Evolutionary conservation across 2,888 invertebrate species (phyloP).

Genomic region (Eulithis prunata): DNA sequence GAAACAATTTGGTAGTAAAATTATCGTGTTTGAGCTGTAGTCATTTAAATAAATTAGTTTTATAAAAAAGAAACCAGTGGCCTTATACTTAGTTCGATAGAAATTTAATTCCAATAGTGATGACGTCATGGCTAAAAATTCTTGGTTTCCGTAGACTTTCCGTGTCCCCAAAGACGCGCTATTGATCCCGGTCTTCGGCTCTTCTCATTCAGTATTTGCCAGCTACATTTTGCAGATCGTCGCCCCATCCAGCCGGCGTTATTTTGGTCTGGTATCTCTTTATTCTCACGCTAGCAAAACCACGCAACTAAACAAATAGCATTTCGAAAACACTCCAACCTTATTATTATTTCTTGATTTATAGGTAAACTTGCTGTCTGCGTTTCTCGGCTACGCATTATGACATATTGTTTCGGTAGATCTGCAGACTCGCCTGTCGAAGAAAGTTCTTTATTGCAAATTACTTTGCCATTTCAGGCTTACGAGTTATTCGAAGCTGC

Average conservation of each 20-base stretch:
- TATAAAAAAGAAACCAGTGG: too few species aligned
- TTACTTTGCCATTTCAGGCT: slow-evolving; percentile 23
- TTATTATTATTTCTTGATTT: slow-evolving; percentile 29
- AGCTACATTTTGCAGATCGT: too few species aligned
- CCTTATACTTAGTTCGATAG: too few species aligned
- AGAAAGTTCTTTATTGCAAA: slow-evolving; percentile 41
- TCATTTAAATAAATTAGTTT: background rate
- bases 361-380: slow-evolving; percentile 15
- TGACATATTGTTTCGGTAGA: slow-evolving; percentile 31
- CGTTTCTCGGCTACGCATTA: slow-evolving; percentile 28
- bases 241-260: too few species aligned
- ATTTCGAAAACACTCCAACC: slow-evolving; percentile 11
- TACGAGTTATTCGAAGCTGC: slow-evolving; percentile 6
- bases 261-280: too few species aligned
- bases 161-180: too few species aligned
- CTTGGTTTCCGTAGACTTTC: too few species aligned
- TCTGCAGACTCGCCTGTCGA: slow-evolving; percentile 33
- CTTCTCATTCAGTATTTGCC: too few species aligned
- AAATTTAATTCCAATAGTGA: too few species aligned
- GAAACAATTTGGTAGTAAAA: slow-evolving; percentile 13
- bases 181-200: too few species aligned
- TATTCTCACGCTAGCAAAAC: background rate
- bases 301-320: slow-evolving; percentile 5
- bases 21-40: slow-evolving; percentile 2
- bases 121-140: too few species aligned